Percentiles rank a stretch among this genome's conserved stretches.
These are phyloP conservation scores for Bambusicola thoracicus DNA, from an alignment of 2,113 vertebrate genomes.

Conservation along the genomic window DNA sequence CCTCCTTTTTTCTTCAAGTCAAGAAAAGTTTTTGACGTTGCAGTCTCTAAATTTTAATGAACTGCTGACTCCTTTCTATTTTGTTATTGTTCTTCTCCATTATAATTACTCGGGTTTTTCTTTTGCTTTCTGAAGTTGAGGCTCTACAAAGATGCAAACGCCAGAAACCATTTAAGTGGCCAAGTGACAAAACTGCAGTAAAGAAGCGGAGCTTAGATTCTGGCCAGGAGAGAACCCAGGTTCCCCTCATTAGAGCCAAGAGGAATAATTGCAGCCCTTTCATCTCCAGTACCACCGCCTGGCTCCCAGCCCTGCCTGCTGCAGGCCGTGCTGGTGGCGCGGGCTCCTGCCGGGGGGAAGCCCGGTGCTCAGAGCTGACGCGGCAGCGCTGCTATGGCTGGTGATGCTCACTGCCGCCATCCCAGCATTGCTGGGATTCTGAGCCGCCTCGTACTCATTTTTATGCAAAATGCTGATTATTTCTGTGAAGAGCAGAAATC, in stretches of 20 bases:
- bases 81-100: not conserved
- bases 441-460: conserved; percentile 26
- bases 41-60: conserved; percentile 44
- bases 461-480: conserved; percentile 71
- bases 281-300: not conserved
- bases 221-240: conserved; percentile 28
- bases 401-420: not conserved
- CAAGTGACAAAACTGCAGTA: conserved; percentile 46
- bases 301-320: not conserved
- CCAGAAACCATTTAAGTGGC: conserved; percentile 41
- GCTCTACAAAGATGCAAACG: not conserved
- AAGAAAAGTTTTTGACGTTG: conserved; percentile 19
- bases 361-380: not conserved
- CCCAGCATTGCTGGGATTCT: not conserved
- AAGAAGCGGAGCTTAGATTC: conserved; percentile 26
- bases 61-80: conserved; percentile 45
- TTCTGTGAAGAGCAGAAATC: conserved; percentile 74
- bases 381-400: conserved; percentile 6
- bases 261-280: conserved; percentile 46
- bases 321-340: not conserved
- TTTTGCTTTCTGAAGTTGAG: not conserved
- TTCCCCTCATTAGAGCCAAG: conserved; percentile 51
- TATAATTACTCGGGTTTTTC: conserved; percentile 46
- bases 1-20: not conserved
- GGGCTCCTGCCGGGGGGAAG: not conserved